Evolutionary conservation across 2,888 invertebrate genomes (phyloP), one percentile per base, ranked within the genome.

Genomic region (Amblyteles armatorius): DNA sequence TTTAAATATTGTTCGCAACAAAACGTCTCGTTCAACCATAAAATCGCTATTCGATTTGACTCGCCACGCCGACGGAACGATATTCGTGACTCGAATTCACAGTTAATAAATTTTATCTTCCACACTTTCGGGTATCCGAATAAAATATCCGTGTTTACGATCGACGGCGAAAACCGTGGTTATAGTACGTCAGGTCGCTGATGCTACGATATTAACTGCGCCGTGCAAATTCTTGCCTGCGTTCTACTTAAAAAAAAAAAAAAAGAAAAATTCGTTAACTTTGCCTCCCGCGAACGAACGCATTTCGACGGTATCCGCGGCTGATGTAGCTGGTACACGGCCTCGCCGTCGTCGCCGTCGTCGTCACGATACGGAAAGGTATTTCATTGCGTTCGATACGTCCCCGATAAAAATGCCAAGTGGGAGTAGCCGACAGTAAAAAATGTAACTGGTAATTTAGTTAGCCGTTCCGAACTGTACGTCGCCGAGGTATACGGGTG

Each of bases 381-480:
- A 91, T 92, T 92, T 93, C 92, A 92, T 92, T 91, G 92, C 91
- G 91, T 91, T 93, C 93, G 92, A 92, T 92, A 92, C 90, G 91
- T 80, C 84, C 84, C 82, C 87, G 90, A 89, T 90, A 90, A 92
- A 93, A 92, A 92, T 84, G 82, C 86, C 90, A 90, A 88, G 90
- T 90, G 90, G 89, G 90, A 90, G 85, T 90, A 92, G 91, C 90
- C 91, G 93, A 92, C 92, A 92, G 92, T 93, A 93, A 93, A 93
- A 93, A 93, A 92, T 93, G 92, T 93, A 93, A 92, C 93, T 92
- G 93, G 93, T 93, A 93, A 93, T 93, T 93, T 93, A 92, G 93
- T 93, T 93, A 93, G 92, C 92, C 91, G 91, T 91, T 91, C 90
- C 91, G 91, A 91, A 90, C 91, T 90, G 91, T 88, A 91, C 90